Evolutionary conservation across 2,888 invertebrate species (phyloP).

Genomic region (Danaus chrysippus): DNA sequence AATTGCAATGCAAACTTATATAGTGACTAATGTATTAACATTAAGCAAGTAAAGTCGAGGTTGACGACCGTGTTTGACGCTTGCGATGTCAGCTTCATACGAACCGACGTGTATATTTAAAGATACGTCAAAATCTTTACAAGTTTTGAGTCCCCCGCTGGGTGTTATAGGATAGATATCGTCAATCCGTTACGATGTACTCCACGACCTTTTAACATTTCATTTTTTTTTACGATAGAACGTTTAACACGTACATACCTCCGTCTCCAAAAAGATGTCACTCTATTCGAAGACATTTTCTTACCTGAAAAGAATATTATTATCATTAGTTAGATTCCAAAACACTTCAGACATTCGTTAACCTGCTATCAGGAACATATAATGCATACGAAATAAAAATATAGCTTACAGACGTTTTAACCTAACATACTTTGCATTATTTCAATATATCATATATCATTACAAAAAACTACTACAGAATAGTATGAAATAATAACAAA

Average conservation of each 20-base stretch:
- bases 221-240: conserved; percentile 48
- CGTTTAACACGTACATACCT: conserved; percentile 55
- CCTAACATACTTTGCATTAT: no score
- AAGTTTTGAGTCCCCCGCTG: conserved; percentile 33
- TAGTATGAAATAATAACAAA: no score
- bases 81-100: conserved; percentile 50
- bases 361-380: background rate
- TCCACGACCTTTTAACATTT: conserved; percentile 38
- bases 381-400: background rate
- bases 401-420: no score
- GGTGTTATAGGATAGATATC: conserved; percentile 26
- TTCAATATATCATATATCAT: no score
- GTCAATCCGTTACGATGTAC: conserved; percentile 49
- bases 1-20: conserved; percentile 59
- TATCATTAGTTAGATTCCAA: conserved; percentile 6
- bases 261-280: conserved; percentile 56
- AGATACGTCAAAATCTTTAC: conserved; percentile 37
- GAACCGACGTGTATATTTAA: conserved; percentile 56
- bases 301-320: conserved; percentile 71
- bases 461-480: no score
- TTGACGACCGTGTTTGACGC: conserved; percentile 62
- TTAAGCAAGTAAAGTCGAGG: conserved; percentile 68
- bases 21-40: conserved; percentile 67
- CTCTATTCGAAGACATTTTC: conserved; percentile 74
- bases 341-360: background rate